Evolutionary conservation across 2,888 invertebrate species (phyloP), one percentile per base, ranked within the genome.

Genomic region (Vannuccia rotundouncinata): DNA sequence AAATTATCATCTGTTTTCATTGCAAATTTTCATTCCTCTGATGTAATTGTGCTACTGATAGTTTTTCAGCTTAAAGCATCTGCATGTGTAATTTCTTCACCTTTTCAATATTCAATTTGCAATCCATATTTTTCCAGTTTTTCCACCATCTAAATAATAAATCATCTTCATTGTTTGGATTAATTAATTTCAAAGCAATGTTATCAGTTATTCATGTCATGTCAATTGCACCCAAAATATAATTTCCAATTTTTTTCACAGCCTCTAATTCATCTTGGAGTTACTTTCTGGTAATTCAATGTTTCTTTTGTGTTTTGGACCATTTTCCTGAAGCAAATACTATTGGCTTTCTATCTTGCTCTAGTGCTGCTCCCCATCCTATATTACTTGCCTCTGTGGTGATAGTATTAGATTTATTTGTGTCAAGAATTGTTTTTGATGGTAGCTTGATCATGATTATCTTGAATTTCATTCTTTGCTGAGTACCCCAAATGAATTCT

Each of bases 41-140:
- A 10, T 13, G 22, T 29, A 2, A 25, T 13, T 10, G 28, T 76
- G 2, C n/a, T 17, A 5, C 30, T 76, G 29, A 76, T 28, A 13
- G 73, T 22, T 28, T 73, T 76, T 76, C 76, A n/a, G 30, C 76
- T 76, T 28, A 76, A 29, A 25, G 76, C 76, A 29, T 76, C 29
- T 5, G 30, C 76, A 25, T 76, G 76, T 13, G 76, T 13, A 5
- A 76, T 76, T 22, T 76, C 29, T 13, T 29, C 27, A 29, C 76
- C 76, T 29, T n/a, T 17, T 29, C 29, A 13, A 28, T 76, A 30
- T 29, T 30, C 5, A 13, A 76, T 30, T 29, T 76, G 17, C 5
- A 76, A 29, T 13, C 30, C 76, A 76, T 25, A 29, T 29, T 25
- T 2, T 17, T 76, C 29, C 28, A 76, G 5, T 27, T 73, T 73